Evolutionary conservation across 2,888 invertebrate species (phyloP).

Genomic region (Netelia melanura): DNA sequence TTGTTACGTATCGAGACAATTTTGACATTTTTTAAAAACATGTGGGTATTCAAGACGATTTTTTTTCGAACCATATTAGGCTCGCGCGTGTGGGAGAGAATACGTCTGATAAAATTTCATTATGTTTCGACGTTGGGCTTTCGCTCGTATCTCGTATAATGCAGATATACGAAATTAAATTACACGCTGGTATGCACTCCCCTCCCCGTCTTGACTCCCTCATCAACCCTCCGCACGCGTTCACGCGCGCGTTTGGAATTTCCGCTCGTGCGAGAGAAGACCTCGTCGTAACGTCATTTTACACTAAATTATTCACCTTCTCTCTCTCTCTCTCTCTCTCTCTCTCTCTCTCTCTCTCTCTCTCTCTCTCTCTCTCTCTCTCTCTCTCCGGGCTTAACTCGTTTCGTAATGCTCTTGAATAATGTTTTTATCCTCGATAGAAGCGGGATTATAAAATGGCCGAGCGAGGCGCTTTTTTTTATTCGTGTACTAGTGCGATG

Average conservation of each 20-base stretch:
- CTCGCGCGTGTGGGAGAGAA: background rate
- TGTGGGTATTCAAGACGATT: no score
- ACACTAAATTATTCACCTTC: background rate
- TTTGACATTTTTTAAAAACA: background rate
- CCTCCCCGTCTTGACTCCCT: background rate
- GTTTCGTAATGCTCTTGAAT: background rate
- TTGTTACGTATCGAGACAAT: background rate
- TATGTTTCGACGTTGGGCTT: conserved; percentile 2
- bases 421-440: background rate
- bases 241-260: conserved; percentile 2
- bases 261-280: conserved; percentile 8
- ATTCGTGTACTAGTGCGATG: no score
- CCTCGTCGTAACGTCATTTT: conserved; percentile 35
- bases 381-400: background rate
- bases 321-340: background rate
- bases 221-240: background rate
- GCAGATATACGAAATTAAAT: conserved; percentile 50
- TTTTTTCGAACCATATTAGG: no score
- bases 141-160: conserved; percentile 11
- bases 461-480: background rate
- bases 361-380: background rate
- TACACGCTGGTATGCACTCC: conserved; percentile 14
- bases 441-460: background rate
- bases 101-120: conserved; percentile 44
- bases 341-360: background rate